A percentile compares a stretch with the other conserved stretches of the same genome.
Evolutionary conservation across 1,140 invertebrate genomes (phyloP).

Genomic region (Drosophila rhopaloa): DNA sequence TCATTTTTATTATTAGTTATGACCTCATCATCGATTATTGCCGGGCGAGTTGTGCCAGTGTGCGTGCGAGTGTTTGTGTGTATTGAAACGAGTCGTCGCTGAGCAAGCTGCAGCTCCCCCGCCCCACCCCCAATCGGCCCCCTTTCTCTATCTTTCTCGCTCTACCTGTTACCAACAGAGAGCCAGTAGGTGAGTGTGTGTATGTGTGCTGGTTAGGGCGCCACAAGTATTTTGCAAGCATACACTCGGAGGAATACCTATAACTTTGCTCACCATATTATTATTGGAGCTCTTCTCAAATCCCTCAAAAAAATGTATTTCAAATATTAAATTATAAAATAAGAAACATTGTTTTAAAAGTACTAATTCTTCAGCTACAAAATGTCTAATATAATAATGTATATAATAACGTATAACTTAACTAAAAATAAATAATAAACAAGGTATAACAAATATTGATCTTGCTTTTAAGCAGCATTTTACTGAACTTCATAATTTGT

Average conservation of each 20-base stretch:
- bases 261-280: no score
- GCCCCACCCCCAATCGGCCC: background rate
- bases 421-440: no score
- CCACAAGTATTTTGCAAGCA: slow-evolving; percentile 73
- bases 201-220: slow-evolving; percentile 37
- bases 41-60: slow-evolving; percentile 43
- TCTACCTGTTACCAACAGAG: slow-evolving; percentile 45
- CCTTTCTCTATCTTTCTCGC: slow-evolving; percentile 16
- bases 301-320: no score
- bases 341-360: no score
- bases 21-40: slow-evolving; percentile 84
- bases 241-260: slow-evolving; percentile 32
- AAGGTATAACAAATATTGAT: no score
- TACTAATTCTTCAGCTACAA: no score
- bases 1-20: slow-evolving; percentile 85
- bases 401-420: no score
- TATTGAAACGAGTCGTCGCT: slow-evolving; percentile 77
- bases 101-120: slow-evolving; percentile 47
- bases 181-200: slow-evolving; percentile 7
- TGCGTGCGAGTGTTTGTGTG: slow-evolving; percentile 41
- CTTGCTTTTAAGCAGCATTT: no score
- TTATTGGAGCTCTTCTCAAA: no score
- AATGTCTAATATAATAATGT: no score
- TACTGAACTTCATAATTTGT: no score
- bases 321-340: no score